Base-by-base conservation (phyloP, 2,797 vertebrate genomes). In the Salarias fasciatus region DNA sequence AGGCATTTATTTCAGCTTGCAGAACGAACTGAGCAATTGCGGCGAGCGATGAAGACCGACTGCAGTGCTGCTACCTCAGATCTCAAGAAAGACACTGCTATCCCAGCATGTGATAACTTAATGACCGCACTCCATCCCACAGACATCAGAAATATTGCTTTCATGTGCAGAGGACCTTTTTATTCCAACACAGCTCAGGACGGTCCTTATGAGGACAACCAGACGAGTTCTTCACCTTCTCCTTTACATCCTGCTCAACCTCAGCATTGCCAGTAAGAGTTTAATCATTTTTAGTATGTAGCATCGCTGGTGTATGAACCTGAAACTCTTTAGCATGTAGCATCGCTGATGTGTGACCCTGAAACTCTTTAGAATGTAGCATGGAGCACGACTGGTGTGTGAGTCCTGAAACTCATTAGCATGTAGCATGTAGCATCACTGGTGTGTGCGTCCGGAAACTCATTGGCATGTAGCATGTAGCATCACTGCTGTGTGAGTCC, bases 31-130 rank as follows among this genome's bases (percentile, higher is more conserved):
- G 42, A 15, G 55, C 61, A 50, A 53, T 55, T 61, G 41, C 55
- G 33, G 54, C 42, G 50, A 56, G 54, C 52, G 41, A 18, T 1
- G 50, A 63, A n/a, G 52, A 69, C 62, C 58, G 15, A 76, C 75
- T 28, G 2, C 42, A 56, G 76, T 8, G 53, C 43, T 44, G 61
- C 50, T 40, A 36, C 30, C 44, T 72, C 75, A 68, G 63, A 80
- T 82, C 71, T 83, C 69, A 76, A 81, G 72, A 72, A 45, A 76
- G 48, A 63, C 58, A 77, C 63, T 69, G 29, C 53, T 43, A 11
- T 75, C 70, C 31, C 72, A 75, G 77, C 75, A 35, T 66, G 79
- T 51, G 46, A 75, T 52, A 53, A 60, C 67, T 72, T 75, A 80
- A 80, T 84, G 79, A 73, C 56, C 40, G 1, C 11, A 28, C 53